phyloP scores from a whole-genome alignment of 2,888 invertebrate genomes.

The Erebia aethiops region DNA sequence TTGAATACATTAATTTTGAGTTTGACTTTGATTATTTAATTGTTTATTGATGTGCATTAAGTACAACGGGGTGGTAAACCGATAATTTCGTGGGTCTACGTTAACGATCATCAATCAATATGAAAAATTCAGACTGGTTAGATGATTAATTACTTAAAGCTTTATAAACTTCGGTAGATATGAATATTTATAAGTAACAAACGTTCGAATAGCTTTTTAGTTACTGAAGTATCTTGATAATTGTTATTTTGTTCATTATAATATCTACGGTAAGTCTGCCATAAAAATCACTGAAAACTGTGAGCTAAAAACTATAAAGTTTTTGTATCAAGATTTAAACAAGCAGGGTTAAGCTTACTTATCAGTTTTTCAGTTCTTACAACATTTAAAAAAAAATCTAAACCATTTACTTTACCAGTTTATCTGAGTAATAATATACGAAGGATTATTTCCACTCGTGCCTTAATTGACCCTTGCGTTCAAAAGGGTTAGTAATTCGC shows the following conservation, averaged over 20 bases:
- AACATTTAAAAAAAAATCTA: too few species aligned
- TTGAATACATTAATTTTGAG: too few species aligned
- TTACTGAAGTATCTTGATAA: too few species aligned
- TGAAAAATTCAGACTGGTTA: not conserved
- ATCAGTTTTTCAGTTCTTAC: not conserved
- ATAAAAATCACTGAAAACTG: too few species aligned
- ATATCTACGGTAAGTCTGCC: too few species aligned
- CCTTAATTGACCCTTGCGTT: conserved; percentile 56
- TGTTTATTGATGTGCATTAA: conserved; percentile 4
- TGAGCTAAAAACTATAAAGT: too few species aligned
- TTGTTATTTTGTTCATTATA: too few species aligned
- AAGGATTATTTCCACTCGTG: conserved; percentile 43
- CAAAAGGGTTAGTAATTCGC: conserved; percentile 67
- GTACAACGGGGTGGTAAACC: not conserved
- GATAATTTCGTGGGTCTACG: not conserved
- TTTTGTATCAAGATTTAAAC: too few species aligned
- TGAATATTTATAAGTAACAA: not conserved
- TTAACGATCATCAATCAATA: conserved; percentile 4
- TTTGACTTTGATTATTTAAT: not conserved
- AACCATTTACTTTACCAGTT: not conserved
- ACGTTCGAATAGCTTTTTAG: too few species aligned
- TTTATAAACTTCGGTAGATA: not conserved
- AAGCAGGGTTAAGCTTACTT: not conserved
- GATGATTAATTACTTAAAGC: not conserved
- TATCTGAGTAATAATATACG: conserved; percentile 13